Percentiles rank a stretch among this genome's conserved stretches.
Conservation (phyloP, 2,797 vertebrate species). For the Ispidina picta region DNA sequence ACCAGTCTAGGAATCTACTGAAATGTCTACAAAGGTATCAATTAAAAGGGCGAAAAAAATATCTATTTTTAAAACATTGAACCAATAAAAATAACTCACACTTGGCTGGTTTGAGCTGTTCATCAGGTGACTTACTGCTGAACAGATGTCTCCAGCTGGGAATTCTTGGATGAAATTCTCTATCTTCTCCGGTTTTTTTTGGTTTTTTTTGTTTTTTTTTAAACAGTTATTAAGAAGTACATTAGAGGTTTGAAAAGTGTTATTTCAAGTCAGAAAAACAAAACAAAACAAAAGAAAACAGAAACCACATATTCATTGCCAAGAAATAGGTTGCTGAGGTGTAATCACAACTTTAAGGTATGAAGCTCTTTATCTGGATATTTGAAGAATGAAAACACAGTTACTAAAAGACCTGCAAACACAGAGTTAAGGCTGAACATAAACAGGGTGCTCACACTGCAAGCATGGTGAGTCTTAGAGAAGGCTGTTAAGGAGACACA, state of each 20-base stretch:
- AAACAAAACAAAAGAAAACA: slow-evolving; percentile 51
- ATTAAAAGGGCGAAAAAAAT: background rate
- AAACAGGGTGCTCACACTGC: background rate
- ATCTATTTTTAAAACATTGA: slow-evolving; percentile 75
- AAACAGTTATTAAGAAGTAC: slow-evolving; percentile 43
- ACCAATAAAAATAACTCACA: slow-evolving; percentile 77
- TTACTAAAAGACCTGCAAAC: background rate
- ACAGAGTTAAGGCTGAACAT: background rate
- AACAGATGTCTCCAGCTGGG: slow-evolving; percentile 73
- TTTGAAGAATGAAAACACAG: slow-evolving; percentile 13
- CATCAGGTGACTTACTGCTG: slow-evolving; percentile 67
- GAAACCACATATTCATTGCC: slow-evolving; percentile 3
- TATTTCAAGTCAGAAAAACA: slow-evolving; percentile 36
- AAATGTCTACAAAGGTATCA: background rate
- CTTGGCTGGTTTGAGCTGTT: slow-evolving; percentile 73
- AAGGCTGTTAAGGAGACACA: background rate
- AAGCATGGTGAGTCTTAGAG: background rate
- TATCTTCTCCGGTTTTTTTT: background rate
- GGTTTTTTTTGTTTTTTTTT: background rate
- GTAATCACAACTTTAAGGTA: slow-evolving; percentile 33
- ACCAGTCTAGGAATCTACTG: background rate
- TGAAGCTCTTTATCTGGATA: slow-evolving; percentile 12
- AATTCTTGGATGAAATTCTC: slow-evolving; percentile 49
- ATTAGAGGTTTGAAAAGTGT: slow-evolving; percentile 34
- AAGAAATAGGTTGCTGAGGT: slow-evolving; percentile 35